phyloP scores from a whole-genome alignment of 1,140 invertebrate species.

The Gerris buenoi region DNA sequence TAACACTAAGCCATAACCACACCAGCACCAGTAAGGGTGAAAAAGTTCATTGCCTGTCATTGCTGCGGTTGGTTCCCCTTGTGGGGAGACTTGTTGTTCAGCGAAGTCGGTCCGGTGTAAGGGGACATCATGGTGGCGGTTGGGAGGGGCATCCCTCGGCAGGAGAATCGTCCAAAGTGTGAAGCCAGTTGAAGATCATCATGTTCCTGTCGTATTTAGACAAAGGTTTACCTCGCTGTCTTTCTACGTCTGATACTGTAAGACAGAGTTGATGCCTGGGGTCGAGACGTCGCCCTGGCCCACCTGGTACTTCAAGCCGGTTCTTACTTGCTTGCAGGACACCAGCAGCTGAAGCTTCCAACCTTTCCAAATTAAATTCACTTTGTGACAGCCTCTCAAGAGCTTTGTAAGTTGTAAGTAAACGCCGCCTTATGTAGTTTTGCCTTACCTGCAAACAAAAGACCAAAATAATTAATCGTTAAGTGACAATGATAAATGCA shows the following conservation, averaged over 20 bases:
- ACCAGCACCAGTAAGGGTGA: no score
- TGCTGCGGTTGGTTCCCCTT: not conserved
- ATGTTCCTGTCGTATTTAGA: slow-evolving; percentile 78
- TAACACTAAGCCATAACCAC: no score
- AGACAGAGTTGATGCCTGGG: slow-evolving; percentile 41
- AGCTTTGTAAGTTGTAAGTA: slow-evolving; percentile 65
- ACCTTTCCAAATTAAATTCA: slow-evolving; percentile 60
- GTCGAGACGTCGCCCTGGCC: slow-evolving; percentile 23
- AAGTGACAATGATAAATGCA: no score
- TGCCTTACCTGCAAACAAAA: slow-evolving; percentile 43
- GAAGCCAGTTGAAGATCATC: slow-evolving; percentile 86
- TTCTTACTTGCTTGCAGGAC: slow-evolving; percentile 15
- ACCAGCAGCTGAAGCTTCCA: slow-evolving; percentile 42
- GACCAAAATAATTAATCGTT: not conserved
- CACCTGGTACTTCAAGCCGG: slow-evolving; percentile 25
- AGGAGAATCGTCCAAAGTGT: slow-evolving; percentile 52
- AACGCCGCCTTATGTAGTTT: slow-evolving; percentile 51
- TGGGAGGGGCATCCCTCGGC: not conserved
- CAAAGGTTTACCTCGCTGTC: slow-evolving; percentile 63
- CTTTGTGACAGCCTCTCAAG: slow-evolving; percentile 64
- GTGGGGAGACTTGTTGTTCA: not conserved
- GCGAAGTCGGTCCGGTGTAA: not conserved
- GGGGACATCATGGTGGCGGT: slow-evolving; percentile 3
- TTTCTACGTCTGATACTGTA: slow-evolving; percentile 60
- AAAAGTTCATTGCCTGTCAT: not conserved